Conservation (phyloP, 2,797 vertebrate species). For the Bradypodion ventrale region DNA sequence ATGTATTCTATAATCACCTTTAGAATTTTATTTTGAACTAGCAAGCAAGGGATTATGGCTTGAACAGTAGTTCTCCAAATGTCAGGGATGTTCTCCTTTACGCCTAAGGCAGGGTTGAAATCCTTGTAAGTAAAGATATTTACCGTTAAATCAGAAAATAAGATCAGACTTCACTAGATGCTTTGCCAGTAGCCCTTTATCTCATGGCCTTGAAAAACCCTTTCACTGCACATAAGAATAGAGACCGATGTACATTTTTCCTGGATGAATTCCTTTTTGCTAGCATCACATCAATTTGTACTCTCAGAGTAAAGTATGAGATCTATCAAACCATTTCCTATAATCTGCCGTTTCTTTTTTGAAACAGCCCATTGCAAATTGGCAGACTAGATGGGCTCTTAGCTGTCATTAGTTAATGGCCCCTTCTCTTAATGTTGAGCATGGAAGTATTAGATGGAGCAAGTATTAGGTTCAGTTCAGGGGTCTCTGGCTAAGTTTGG, state of each 20-base stretch:
- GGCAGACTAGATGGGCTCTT: not conserved
- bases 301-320: not conserved
- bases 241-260: not conserved
- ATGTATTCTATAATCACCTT: not conserved
- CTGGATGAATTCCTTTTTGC: not conserved
- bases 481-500: not conserved
- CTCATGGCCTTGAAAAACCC: not conserved
- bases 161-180: not conserved
- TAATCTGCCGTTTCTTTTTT: not conserved
- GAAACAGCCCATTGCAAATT: not conserved
- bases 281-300: not conserved
- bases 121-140: not conserved
- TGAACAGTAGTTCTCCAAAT: too few relatives aligned
- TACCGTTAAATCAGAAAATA: not conserved
- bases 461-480: not conserved
- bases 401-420: not conserved
- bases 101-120: too few relatives aligned
- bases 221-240: not conserved
- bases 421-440: not conserved
- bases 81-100: too few relatives aligned
- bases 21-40: not conserved
- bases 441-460: not conserved
- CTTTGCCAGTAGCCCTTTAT: not conserved
- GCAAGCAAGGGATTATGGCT: not conserved
- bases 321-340: not conserved